Base-by-base conservation (phyloP, 2,113 vertebrate genomes). In the Nothobranchius kuhntae region DNA sequence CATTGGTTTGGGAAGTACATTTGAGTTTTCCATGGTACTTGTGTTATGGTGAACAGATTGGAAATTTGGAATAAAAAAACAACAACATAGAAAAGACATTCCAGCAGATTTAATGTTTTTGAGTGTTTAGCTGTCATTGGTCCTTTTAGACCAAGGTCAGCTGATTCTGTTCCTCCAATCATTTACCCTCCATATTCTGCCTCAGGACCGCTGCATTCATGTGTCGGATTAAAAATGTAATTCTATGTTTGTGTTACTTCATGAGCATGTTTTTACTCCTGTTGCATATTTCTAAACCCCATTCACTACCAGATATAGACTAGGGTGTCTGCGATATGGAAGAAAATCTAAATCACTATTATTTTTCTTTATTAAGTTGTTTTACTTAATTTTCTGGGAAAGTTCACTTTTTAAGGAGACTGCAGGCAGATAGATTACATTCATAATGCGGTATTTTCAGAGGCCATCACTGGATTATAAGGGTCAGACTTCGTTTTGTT, bases 1-100 rank as follows among this genome's bases (percentile, higher is more conserved):
- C 65, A 81, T 76, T 81, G 66, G 81, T 85, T 74, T 87, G 80
- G 74, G 72, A 78, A 73, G 67, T 83, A 82, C 87, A 86, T 83
- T 21, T 62, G 84, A 68, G 72, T 86, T 82, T 81, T 71, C 58
- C 66, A 61, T 44, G 62, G 68, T 65, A 45, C 62, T 63, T 68
- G 55, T 38, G 21, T 53, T 21, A 54, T 17, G 51, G 21, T 70
- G 9, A 13, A 40, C 55, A 42, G 55, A 45, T 3, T 14, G 65
- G 57, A 70, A 68, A 65, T 56, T 4, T 30, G 30, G 14, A 68
- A 61, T 52, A 15, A 60, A 10, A 15, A 40, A 2, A 51, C 17
- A n/a, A n/a, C n/a, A n/a, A 48, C 3, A 8, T 11, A 54, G 11
- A 8, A 7, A 35, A 8, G n/a, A 15, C 2, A 38, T 40, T 40